Evolutionary conservation across 1,140 invertebrate genomes (phyloP), one percentile per base, ranked within the genome.

Genomic region (Hycleus phaleratus): DNA sequence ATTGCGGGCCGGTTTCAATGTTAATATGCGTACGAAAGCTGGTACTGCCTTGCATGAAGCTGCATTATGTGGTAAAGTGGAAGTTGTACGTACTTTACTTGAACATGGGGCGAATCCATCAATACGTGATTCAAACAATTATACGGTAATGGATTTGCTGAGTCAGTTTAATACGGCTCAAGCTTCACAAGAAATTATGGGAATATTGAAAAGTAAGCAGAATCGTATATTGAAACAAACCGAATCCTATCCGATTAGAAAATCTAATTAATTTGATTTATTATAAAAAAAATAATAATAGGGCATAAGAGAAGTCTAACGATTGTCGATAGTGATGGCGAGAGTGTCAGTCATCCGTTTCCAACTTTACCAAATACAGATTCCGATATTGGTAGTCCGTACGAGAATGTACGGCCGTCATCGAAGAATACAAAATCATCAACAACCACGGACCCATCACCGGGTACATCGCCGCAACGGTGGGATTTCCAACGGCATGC

Each of bases 1-100:
- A 4, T 75, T 96, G 43, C 80, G 85, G 12, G 87, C 90, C 39
- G 94, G 93, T 1, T 86, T 96, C 64, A 85, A 92, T 69, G 89
- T 96, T 0, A 96, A 98, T 74, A 82, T 90, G 1, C 78, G 90
- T 61, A 96, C 94, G 1, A 82, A 85, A 48, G 83, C 85, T 26
- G 96, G 95, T 0, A 95, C 92, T 1, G 92, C 95, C 0, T 80
- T 98, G 57, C 95, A 98, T 77, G 93, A 97, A 69, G 95, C 95
- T 2, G 93, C 93, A 0, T 80, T 95, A 4, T 96, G 88, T 75
- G 94, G 94, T 48, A 97, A 97, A 77, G 83, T 90, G 61, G 90
- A 93, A 60, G 92, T 96, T 26, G 93, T 94, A 3, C 79, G 86
- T 49, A 81, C 90, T 0, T 77, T 97, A 10, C 72, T 98, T 4